Base-by-base conservation (phyloP, 2,113 vertebrate species). In the Rhynchomys soricoides region DNA sequence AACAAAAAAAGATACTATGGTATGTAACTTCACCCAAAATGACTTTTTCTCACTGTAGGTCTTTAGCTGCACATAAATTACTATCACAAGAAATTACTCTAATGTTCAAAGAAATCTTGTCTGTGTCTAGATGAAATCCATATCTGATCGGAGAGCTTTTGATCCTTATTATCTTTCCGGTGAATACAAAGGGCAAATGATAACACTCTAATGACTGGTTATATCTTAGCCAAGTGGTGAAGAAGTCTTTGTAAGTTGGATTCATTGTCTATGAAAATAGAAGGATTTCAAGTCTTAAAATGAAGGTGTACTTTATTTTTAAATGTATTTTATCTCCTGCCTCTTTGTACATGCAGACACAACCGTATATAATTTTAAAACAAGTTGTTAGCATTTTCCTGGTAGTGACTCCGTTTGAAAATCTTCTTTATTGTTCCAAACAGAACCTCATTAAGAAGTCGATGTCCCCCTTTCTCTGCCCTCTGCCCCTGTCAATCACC, bases 71-170 rank as follows among this genome's bases (percentile, higher is more conserved):
- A 66, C 7, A 52, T 57, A n/a, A n/a, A n/a, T 86, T 55, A n/a
- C n/a, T 66, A 86, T 68, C 57, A 62, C 73, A 92, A 21, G 78
- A 59, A 50, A 52, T 82, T 70, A 48, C 81, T 73, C 64, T 26
- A 82, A 8, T 86, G 50, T 90, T 92, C 78, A 92, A 74, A 95
- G 77, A 85, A 22, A 71, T 64, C 43, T 88, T 95, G 82, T 70
- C 9, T 0, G n/a, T 43, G 45, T 59, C 13, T 45, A 40, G 48
- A 17, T 70, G 62, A 57, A 16, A 75, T 13, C n/a, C 29, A 11
- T 62, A 17, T 87, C 68, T 34, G 4, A 45, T 77, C 31, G 21
- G 77, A 91, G 78, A 92, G 24, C 59, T 73, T 90, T 74, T 73
- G 57, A 19, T 29, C 81, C 12, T 62, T 29, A 5, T 62, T 43